Conservation (phyloP, 2,888 invertebrate genomes). For the Lacanobia wlatinum region DNA sequence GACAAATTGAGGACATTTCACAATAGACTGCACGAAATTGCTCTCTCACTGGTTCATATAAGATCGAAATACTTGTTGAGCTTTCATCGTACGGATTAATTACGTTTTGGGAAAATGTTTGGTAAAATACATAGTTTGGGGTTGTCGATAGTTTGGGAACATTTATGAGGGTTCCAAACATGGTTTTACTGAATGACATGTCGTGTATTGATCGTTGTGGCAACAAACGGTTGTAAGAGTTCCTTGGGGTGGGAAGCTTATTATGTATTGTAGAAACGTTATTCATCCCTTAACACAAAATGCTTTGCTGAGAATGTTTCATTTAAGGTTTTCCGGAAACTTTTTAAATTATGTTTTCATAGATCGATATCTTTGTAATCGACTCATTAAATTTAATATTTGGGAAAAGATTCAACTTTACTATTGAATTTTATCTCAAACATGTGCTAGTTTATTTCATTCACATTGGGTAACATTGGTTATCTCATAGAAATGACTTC, state of each 20-base stretch:
- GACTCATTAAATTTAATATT: slow-evolving; percentile 2
- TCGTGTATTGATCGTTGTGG: slow-evolving; percentile 13
- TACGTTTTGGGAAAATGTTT: slow-evolving; percentile 10
- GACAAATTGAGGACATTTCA: slow-evolving; percentile 50
- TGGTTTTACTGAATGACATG: slow-evolving; percentile 2
- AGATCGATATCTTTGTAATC: not conserved
- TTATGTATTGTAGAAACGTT: not conserved
- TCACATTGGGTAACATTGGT: slow-evolving; percentile 2
- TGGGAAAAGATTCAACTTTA: not conserved
- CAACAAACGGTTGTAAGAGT: slow-evolving; percentile 7
- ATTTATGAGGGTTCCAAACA: slow-evolving; percentile 8
- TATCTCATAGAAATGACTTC: slow-evolving; percentile 9
- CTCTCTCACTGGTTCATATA: slow-evolving; percentile 14
- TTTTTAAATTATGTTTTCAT: not conserved
- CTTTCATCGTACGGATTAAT: slow-evolving; percentile 12
- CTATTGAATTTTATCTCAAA: not conserved
- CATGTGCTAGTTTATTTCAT: not conserved
- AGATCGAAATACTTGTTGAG: slow-evolving; percentile 6
- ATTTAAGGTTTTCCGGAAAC: not conserved
- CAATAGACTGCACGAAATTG: slow-evolving; percentile 12
- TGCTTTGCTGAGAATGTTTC: not conserved
- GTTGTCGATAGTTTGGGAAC: not conserved
- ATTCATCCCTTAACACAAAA: not conserved
- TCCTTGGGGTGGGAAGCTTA: slow-evolving; percentile 13
- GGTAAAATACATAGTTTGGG: not conserved